phyloP scores from a whole-genome alignment of 1,140 invertebrate genomes.

The Artemia franciscana region DNA sequence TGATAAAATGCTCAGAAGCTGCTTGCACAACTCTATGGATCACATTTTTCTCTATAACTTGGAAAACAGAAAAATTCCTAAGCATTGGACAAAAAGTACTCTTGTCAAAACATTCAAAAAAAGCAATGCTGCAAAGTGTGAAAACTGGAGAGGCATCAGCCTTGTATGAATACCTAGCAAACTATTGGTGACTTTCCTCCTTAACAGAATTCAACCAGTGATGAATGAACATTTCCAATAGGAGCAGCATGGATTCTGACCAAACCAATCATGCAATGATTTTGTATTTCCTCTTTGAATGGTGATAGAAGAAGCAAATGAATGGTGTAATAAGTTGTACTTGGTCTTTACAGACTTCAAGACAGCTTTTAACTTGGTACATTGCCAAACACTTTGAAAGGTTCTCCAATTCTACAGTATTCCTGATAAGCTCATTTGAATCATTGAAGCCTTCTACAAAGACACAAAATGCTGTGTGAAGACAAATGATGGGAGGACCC shows the following conservation, averaged over 20 bases:
- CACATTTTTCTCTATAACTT: background rate
- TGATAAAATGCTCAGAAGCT: background rate
- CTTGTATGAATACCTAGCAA: background rate
- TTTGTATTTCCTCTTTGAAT: background rate
- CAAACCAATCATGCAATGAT: background rate
- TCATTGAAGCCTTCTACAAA: background rate
- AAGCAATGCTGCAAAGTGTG: background rate
- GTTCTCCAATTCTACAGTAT: background rate
- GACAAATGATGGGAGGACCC: background rate
- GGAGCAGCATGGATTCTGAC: background rate
- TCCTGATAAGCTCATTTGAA: background rate
- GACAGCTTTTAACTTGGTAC: background rate
- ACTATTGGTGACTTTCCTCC: background rate
- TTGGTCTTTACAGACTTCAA: background rate
- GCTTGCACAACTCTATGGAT: background rate
- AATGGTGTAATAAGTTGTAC: background rate
- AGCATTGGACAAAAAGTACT: background rate
- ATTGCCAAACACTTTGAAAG: background rate
- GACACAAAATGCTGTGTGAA: background rate
- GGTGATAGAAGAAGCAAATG: background rate
- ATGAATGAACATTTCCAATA: background rate
- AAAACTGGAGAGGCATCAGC: background rate
- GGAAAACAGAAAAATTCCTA: background rate
- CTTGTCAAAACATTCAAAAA: background rate
- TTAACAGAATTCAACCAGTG: background rate